Evolutionary conservation across 1,140 invertebrate species (phyloP).

Genomic region (Pseudomyrmex flavicornis): DNA sequence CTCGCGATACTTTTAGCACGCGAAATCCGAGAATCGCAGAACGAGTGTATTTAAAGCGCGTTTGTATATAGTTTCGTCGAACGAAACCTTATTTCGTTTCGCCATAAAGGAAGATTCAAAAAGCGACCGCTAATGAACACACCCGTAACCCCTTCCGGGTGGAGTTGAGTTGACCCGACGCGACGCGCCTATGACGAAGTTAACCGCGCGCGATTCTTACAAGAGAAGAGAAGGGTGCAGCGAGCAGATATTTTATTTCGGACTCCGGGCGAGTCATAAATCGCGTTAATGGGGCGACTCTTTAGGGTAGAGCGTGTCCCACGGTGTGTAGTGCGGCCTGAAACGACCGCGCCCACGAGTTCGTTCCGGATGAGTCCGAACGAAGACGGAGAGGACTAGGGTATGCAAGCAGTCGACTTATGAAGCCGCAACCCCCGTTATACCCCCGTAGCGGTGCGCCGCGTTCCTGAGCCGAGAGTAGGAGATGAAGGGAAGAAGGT

Average conservation of each 20-base stretch:
- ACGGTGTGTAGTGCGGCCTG: conserved; percentile 59
- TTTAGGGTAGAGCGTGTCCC: conserved; percentile 67
- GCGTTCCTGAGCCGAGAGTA: conserved; percentile 32
- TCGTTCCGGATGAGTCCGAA: conserved; percentile 9
- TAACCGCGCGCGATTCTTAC: background rate
- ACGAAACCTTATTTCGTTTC: background rate
- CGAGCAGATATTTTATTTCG: conserved; percentile 75
- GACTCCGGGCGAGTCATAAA: conserved; percentile 70
- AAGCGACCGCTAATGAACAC: conserved; percentile 3
- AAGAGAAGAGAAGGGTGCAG: conserved; percentile 1
- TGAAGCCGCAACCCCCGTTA: conserved; percentile 75
- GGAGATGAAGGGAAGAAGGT: conserved; percentile 54
- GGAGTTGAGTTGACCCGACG: conserved; percentile 49
- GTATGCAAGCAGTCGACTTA: conserved; percentile 74
- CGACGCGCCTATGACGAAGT: conserved; percentile 61
- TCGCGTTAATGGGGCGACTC: conserved; percentile 78
- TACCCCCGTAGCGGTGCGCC: conserved; percentile 69
- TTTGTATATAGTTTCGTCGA: conserved; percentile 4
- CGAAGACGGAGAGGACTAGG: conserved; percentile 44
- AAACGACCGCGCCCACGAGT: conserved; percentile 51
- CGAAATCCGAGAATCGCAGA: too few species aligned
- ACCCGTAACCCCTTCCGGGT: conserved; percentile 20
- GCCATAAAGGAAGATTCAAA: background rate
- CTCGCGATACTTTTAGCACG: too few species aligned
- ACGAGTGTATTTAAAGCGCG: too few species aligned